Conservation (phyloP, 2,888 invertebrate species). For the Galeruca laticollis region DNA sequence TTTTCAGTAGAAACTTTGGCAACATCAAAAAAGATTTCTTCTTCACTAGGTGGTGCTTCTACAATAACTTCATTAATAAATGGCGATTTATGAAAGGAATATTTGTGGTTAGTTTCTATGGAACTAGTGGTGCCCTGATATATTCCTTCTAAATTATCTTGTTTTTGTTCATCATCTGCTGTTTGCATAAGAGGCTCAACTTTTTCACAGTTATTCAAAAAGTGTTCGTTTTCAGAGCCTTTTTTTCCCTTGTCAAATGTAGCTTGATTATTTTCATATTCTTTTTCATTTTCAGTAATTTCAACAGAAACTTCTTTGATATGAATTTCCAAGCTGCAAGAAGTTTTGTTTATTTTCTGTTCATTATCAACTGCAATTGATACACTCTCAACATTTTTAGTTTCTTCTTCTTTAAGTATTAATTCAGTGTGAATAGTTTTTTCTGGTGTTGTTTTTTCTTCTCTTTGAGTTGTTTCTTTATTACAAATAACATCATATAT, state of each 20-base stretch:
- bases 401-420: not conserved
- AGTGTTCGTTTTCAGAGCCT: not conserved
- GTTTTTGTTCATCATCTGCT: not conserved
- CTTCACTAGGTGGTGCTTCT: not conserved
- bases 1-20: not conserved
- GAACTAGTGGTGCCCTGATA: not conserved
- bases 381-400: not conserved
- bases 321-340: not conserved
- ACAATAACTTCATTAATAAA: conserved; percentile 6
- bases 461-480: not conserved
- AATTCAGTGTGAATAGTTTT: not conserved
- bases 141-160: not conserved
- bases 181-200: not conserved
- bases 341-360: not conserved
- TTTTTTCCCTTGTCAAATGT: not conserved
- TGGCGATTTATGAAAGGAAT: not conserved
- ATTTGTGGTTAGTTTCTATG: not conserved
- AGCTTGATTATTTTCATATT: not conserved
- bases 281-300: conserved; percentile 3
- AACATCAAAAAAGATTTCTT: not conserved
- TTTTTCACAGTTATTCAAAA: not conserved
- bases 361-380: not conserved
- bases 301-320: not conserved
- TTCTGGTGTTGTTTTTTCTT: not conserved
- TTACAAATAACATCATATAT: not conserved